Base-by-base conservation (phyloP, 2,113 vertebrate genomes). In the Plotosus lineatus region DNA sequence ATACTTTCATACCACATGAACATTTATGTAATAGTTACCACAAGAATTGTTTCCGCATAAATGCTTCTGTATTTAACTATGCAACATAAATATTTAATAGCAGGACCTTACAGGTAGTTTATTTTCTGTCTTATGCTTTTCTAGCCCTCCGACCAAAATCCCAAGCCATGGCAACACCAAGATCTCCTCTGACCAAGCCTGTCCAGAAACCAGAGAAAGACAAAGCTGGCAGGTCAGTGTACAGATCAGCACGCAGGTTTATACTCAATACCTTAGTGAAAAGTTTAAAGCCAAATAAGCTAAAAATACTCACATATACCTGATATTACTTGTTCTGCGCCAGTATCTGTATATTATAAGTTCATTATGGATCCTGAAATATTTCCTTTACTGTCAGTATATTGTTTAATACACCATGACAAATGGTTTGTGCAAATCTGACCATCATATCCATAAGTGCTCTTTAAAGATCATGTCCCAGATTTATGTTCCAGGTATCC, bases 171-270 rank as follows among this genome's bases (percentile, higher is more conserved):
- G 78, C 85, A 12, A 78, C 84, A 53, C 85, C 81, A 83, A 93
- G 89, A 85, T 85, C 90, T 3, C 82, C 89, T 0, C 84, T 87
- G 76, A 86, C 85, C 14, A 94, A 91, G 86, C 75, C 87, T 60
- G 77, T 83, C 63, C 91, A 87, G 78, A 92, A 88, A 83, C 53
- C 89, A 19, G 91, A 93, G 23, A n/a, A 86, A 8, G 36, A 90
- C 78, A 94, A 90, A 86, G 83, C 82, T 61, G 89, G 81, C 90
- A 92, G 93, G 93, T 94, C 83, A 92, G 89, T 38, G 26, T 55
- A 17, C 55, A 63, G 23, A 40, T 21, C 21, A 58, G 28, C 10
- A 46, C 4, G n/a, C 26, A 17, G 1, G 8, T 42, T 55, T 56
- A 79, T 12, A 4, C 17, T 3, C 23, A n/a, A n/a, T 21, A 19